Percentiles rank a stretch among this genome's conserved stretches.
phyloP scores from a whole-genome alignment of 2,888 invertebrate species.

The Hoplodrina ambigua region DNA sequence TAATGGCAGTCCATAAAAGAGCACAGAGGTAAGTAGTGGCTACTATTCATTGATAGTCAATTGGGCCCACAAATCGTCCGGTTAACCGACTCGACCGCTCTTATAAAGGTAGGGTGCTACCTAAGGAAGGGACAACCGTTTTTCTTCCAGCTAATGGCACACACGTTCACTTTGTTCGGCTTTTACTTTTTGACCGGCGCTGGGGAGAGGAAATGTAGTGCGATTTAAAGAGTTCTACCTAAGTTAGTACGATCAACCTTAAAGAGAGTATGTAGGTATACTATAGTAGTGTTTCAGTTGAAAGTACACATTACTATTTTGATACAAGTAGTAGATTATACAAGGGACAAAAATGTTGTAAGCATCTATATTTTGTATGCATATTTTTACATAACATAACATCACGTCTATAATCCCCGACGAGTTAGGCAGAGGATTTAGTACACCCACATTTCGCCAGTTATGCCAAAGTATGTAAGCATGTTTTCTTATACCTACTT shows the following conservation, averaged over 20 bases:
- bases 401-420: too few species aligned
- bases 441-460: too few species aligned
- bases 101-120: constrained; percentile 69
- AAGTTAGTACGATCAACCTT: neutral
- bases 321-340: too few species aligned
- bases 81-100: constrained; percentile 77
- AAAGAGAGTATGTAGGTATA: neutral
- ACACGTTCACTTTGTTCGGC: constrained; percentile 56
- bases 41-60: constrained; percentile 86
- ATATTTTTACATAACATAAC: too few species aligned
- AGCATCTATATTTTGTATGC: too few species aligned
- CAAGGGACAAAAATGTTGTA: too few species aligned
- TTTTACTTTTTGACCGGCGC: constrained; percentile 48
- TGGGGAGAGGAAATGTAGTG: constrained; percentile 24
- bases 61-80: constrained; percentile 84
- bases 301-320: too few species aligned
- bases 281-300: too few species aligned
- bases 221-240: constrained; percentile 23
- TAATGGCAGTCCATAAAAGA: constrained; percentile 62
- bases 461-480: too few species aligned
- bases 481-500: too few species aligned
- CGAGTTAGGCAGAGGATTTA: too few species aligned
- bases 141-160: constrained; percentile 67
- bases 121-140: constrained; percentile 68
- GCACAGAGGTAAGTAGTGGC: constrained; percentile 73